Base-by-base conservation (phyloP, 2,113 vertebrate species). In the Recurvirostra avosetta region DNA sequence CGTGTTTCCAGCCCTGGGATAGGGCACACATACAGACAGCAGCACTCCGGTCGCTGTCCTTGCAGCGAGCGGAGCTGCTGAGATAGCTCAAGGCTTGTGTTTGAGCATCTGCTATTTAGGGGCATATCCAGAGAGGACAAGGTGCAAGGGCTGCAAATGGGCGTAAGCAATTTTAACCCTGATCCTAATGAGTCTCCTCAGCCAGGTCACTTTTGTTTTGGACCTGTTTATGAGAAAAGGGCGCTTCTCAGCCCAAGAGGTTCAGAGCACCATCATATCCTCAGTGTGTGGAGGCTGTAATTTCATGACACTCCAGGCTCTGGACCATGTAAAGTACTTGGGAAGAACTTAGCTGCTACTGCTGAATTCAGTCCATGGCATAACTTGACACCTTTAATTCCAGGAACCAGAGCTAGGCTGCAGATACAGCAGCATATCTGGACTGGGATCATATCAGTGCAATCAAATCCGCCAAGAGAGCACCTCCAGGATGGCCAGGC, bases 31-130 rank as follows among this genome's bases (percentile, higher is more conserved):
- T 22, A 12, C 40, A 34, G 70, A 6, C 65, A 81, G 55, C 73
- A 36, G 14, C 0, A 0, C 32, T 52, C n/a, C 2, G 4, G 6
- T 18, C 21, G 14, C 21, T 15, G 2, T 8, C 63, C 40, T 3
- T 14, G 84, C 47, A 53, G 55, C 17, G 38, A 45, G 23, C 6
- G 4, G 58, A 49, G 66, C 38, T 72, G 52, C 52, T 73, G 61
- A 49, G 53, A 5, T 56, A 88, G 61, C 67, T 47, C 80, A 25
- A 30, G 68, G 5, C 11, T 7, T 18, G 5, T 19, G 50, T 16
- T 2, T 18, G 50, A 81, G 32, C 70, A 34, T 36, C 55, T 70
- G 68, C 17, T 32, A 3, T 34, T 36, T 7, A 11, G 38, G 27
- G 30, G 41, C 18, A 12, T 7, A 13, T 7, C 40, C 45, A 45